Percentiles rank a stretch among this genome's conserved stretches.
Evolutionary conservation across 2,797 vertebrate species (phyloP).

Genomic region (Sebastes hubbsi): DNA sequence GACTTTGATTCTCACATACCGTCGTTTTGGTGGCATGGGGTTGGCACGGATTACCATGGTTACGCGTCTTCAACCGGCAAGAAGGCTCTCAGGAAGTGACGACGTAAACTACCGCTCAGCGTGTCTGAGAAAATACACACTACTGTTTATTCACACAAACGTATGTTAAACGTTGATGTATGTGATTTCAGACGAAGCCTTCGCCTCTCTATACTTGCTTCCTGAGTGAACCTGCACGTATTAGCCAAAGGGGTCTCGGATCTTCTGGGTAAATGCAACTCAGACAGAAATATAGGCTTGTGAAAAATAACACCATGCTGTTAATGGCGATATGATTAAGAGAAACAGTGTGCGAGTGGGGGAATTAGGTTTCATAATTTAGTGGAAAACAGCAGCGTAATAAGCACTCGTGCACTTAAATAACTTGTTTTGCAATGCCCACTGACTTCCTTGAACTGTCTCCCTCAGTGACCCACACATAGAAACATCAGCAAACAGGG

Average conservation of each 20-base stretch:
- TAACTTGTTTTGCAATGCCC: slow-evolving; percentile 1
- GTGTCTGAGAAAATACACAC: too few relatives aligned
- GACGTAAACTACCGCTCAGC: too few relatives aligned
- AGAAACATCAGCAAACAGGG: slow-evolving; percentile 37
- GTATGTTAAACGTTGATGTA: too few relatives aligned
- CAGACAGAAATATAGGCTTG: neutral
- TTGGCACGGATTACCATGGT: too few relatives aligned
- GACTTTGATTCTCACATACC: too few relatives aligned
- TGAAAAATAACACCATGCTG: neutral
- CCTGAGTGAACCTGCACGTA: neutral
- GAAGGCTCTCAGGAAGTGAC: too few relatives aligned
- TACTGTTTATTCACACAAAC: too few relatives aligned
- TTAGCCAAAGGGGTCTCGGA: slow-evolving; percentile 3
- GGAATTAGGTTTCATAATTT: slow-evolving; percentile 20
- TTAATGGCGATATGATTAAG: slow-evolving; percentile 3
- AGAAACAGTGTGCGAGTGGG: neutral
- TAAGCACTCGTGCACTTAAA: slow-evolving; percentile 20
- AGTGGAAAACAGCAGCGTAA: slow-evolving; percentile 13
- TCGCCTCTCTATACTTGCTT: neutral
- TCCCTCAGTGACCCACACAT: slow-evolving; percentile 8
- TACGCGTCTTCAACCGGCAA: too few relatives aligned
- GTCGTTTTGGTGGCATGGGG: too few relatives aligned
- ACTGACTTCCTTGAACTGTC: slow-evolving; percentile 16
- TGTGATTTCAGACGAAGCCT: too few relatives aligned
- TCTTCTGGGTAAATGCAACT: neutral